Base-by-base conservation (phyloP, 2,113 vertebrate species). In the Leucoraja erinaceus region DNA sequence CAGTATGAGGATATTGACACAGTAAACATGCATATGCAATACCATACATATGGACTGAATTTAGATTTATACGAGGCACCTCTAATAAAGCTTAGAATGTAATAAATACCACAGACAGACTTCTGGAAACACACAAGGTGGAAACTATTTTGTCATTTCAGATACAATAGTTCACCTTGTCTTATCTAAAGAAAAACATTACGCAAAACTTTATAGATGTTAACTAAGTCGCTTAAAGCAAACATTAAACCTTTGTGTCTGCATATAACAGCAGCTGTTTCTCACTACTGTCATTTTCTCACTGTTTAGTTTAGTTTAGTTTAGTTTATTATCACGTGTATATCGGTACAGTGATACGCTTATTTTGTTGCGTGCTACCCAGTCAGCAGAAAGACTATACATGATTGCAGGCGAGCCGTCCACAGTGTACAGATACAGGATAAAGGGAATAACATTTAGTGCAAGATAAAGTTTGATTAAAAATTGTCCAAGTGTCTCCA, bases 151-250 rank as follows among this genome's bases (percentile, higher is more conserved):
- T 91, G 90, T 72, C 90, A 72, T 91, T 91, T 72, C 70, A 47
- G 68, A 22, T 72, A 91, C 66, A 91, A 91, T 72, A 91, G 90
- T 72, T 91, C 54, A 91, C 90, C 90, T 88, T 91, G 90, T 72
- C 90, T 91, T 91, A 91, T 91, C 90, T 91, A 68, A 91, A 91
- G 66, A 91, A 72, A 91, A 74, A 91, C 90, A 91, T 72, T 91
- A 91, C 54, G 68, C 90, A 72, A 72, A 28, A 25, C 38, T 25
- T 72, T 91, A 74, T 72, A 91, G 66, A 72, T 74, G 90, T 74
- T 91, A 91, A 74, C 31, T 74, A 38, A 91, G 66, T 74, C 33
- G 11, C 38, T 72, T 72, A 72, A 91, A 72, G 66, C 66, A 72
- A 72, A 91, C 68, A 91, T 72, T 70, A 91, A 72, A 70, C 90